These are phyloP conservation scores for Pammene aurita DNA, from an alignment of 2,888 invertebrate genomes.

Conservation along the genomic window DNA sequence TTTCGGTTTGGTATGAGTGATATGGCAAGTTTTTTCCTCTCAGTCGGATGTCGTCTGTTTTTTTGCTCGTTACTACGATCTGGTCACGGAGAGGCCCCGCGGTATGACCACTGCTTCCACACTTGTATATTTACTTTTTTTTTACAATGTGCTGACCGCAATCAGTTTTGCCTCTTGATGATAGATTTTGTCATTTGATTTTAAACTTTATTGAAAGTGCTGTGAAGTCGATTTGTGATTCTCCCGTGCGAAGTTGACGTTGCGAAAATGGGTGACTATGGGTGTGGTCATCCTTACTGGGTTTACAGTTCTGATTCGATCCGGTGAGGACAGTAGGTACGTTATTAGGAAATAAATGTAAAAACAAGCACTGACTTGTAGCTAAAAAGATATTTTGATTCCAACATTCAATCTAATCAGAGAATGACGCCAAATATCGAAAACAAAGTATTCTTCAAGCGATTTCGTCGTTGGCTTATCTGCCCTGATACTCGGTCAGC, in stretches of 20 bases:
- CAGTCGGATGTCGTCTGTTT: constrained; percentile 69
- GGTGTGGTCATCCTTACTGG: background rate
- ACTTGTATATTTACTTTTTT: constrained; percentile 20
- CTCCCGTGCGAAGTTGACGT: background rate
- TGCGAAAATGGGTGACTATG: background rate
- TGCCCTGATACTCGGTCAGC: constrained; percentile 73
- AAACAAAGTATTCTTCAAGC: constrained; percentile 76
- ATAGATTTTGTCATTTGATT: constrained; percentile 10
- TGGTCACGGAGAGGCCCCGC: constrained; percentile 73
- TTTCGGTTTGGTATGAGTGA: constrained; percentile 44
- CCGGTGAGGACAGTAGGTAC: background rate
- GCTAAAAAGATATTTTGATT: constrained; percentile 36
- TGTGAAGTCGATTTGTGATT: background rate
- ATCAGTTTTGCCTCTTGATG: constrained; percentile 4
- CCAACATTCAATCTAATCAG: constrained; percentile 67
- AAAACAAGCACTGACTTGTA: background rate
- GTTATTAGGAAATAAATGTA: background rate
- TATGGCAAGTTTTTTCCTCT: constrained; percentile 58
- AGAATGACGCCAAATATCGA: constrained; percentile 66
- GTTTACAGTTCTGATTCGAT: background rate
- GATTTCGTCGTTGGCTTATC: constrained; percentile 76
- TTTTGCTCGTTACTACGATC: constrained; percentile 77
- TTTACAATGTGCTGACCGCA: background rate
- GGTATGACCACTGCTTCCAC: constrained; percentile 55
- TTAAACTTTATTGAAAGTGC: background rate